Percentiles rank a stretch among this genome's conserved stretches.
phyloP scores from a whole-genome alignment of 2,888 invertebrate species.

The Halocaridina rubra region DNA sequence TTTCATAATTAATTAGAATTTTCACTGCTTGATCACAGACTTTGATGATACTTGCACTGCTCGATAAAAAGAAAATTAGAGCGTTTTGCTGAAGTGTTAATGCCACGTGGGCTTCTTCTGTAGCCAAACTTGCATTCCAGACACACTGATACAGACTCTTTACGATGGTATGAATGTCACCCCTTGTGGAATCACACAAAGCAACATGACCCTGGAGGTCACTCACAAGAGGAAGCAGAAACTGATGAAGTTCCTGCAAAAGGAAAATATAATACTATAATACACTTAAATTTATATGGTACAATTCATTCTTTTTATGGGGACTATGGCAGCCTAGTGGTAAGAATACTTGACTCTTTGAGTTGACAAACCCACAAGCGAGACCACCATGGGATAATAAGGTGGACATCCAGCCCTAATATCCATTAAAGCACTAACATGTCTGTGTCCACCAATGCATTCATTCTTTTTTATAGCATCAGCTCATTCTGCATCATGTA shows the following conservation, averaged over 20 bases:
- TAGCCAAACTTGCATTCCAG: constrained; percentile 44
- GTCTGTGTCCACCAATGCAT: too few species aligned
- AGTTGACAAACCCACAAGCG: too few species aligned
- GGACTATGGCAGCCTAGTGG: too few species aligned
- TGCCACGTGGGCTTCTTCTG: background rate
- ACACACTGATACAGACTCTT: constrained; percentile 30
- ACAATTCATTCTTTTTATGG: too few species aligned
- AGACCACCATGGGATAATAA: too few species aligned
- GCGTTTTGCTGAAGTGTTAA: constrained; percentile 34
- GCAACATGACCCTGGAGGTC: background rate
- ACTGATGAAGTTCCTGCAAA: constrained; percentile 41
- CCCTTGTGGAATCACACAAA: constrained; percentile 24
- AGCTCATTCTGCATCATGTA: too few species aligned
- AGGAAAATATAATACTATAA: too few species aligned
- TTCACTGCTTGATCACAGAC: constrained; percentile 16
- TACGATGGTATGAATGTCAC: constrained; percentile 18
- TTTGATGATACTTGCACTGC: background rate
- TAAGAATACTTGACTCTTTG: too few species aligned
- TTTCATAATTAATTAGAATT: background rate
- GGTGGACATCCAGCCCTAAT: too few species aligned
- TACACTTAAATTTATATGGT: too few species aligned
- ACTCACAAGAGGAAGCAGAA: background rate
- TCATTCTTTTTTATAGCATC: too few species aligned
- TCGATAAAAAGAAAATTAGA: constrained; percentile 9
- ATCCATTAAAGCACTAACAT: too few species aligned